Conservation (phyloP, 1,140 invertebrate genomes). For the Goniozus legneri region DNA sequence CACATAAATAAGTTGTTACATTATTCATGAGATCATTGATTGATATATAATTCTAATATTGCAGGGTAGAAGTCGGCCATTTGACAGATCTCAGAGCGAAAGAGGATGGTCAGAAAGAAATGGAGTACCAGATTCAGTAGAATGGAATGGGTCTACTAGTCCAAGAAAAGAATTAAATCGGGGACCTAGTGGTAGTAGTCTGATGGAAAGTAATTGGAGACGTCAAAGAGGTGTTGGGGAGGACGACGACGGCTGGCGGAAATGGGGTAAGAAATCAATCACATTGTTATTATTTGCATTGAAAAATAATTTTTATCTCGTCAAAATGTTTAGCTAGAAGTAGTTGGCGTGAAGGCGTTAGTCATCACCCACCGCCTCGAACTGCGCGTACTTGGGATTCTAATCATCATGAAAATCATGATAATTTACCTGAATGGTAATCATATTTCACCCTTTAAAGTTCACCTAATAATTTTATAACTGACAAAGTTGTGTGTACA, state of each 20-base stretch:
- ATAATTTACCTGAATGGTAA: conserved; percentile 71
- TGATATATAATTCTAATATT: conserved; percentile 3
- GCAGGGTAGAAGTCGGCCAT: conserved; percentile 42
- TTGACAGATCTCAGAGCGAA: conserved; percentile 51
- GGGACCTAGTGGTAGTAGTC: conserved; percentile 51
- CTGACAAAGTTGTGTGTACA: conserved; percentile 9
- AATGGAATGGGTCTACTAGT: conserved; percentile 62
- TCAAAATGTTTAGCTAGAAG: conserved; percentile 33
- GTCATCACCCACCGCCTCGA: conserved; percentile 43
- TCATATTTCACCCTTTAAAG: conserved; percentile 7
- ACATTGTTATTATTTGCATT: neutral
- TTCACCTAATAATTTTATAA: conserved; percentile 1
- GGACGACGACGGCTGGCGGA: conserved; percentile 65
- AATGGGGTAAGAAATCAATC: conserved; percentile 52
- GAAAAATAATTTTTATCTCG: neutral
- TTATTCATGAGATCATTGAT: neutral
- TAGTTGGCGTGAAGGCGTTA: conserved; percentile 66
- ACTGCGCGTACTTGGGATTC: conserved; percentile 46
- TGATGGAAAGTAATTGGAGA: conserved; percentile 64
- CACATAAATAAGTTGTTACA: conserved; percentile 4
- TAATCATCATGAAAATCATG: conserved; percentile 55
- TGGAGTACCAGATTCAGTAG: conserved; percentile 57
- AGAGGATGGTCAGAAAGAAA: conserved; percentile 63
- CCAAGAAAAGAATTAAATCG: conserved; percentile 61
- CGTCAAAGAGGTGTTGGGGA: conserved; percentile 56